phyloP scores from a whole-genome alignment of 2,113 vertebrate genomes.

The Azemiops feae region DNA sequence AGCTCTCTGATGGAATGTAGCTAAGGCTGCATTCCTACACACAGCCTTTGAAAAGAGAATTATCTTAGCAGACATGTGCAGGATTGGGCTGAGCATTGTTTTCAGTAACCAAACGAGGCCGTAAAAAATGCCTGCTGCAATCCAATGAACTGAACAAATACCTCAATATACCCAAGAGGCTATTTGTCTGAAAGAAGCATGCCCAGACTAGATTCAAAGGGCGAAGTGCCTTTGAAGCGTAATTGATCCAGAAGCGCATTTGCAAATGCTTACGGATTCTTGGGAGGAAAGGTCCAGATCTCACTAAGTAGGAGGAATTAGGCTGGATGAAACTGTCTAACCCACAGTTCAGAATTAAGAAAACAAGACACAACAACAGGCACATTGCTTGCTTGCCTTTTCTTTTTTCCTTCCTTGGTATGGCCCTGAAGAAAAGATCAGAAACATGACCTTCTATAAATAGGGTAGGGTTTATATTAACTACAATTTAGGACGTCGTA shows the following conservation, averaged over 20 bases:
- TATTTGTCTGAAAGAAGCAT: neutral
- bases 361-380: neutral
- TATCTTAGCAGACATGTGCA: neutral
- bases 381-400: neutral
- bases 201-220: neutral
- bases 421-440: neutral
- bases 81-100: neutral
- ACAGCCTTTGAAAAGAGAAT: neutral
- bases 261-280: neutral
- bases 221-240: neutral
- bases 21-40: neutral
- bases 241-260: too few relatives aligned
- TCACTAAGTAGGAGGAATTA: neutral
- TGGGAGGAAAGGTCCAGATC: neutral
- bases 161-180: neutral
- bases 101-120: conserved; percentile 53
- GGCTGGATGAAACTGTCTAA: neutral
- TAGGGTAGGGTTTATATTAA: neutral
- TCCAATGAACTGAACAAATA: neutral
- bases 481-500: neutral
- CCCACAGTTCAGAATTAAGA: neutral
- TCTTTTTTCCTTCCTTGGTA: neutral
- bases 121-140: neutral
- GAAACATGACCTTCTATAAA: neutral
- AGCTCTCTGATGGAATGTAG: neutral